These are phyloP conservation scores for Drosophila ogumai DNA, from an alignment of 1,140 invertebrate species.

Conservation along the genomic window DNA sequence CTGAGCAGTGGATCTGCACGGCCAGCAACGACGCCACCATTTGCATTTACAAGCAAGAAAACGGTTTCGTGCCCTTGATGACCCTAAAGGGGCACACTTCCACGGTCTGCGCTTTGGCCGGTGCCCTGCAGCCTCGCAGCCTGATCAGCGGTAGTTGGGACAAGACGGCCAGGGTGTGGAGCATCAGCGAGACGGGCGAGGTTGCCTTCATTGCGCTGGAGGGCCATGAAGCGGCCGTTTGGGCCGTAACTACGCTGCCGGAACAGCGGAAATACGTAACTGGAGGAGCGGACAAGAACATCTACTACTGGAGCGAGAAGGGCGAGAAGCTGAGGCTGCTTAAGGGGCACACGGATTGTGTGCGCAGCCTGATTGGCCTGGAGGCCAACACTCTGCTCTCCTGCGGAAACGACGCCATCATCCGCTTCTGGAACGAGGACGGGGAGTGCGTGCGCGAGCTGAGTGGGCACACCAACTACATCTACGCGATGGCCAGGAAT, in stretches of 20 bases:
- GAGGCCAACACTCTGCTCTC: slow-evolving; percentile 91
- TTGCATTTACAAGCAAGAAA: slow-evolving; percentile 89
- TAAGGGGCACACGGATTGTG: slow-evolving; percentile 95
- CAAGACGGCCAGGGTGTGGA: slow-evolving; percentile 93
- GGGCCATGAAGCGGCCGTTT: slow-evolving; percentile 95
- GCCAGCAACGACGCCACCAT: slow-evolving; percentile 95
- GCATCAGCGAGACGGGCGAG: slow-evolving; percentile 85
- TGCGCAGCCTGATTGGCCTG: slow-evolving; percentile 91
- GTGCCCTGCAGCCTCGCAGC: slow-evolving; percentile 84
- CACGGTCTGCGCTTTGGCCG: slow-evolving; percentile 87
- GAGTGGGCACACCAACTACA: slow-evolving; percentile 93
- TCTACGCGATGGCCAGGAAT: slow-evolving; percentile 88
- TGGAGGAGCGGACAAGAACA: slow-evolving; percentile 95
- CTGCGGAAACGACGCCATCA: slow-evolving; percentile 95
- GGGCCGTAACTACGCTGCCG: slow-evolving; percentile 90
- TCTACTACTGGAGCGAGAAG: slow-evolving; percentile 92
- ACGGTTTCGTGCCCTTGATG: slow-evolving; percentile 87
- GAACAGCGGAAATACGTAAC: slow-evolving; percentile 89
- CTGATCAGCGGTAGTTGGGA: slow-evolving; percentile 94
- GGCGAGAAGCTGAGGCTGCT: slow-evolving; percentile 84
- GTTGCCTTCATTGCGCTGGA: slow-evolving; percentile 86
- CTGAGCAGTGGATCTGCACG: slow-evolving; percentile 92
- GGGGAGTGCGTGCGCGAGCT: slow-evolving; percentile 92
- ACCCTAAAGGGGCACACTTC: slow-evolving; percentile 92
- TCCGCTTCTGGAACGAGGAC: slow-evolving; percentile 92